phyloP scores from a whole-genome alignment of 1,140 invertebrate genomes.

The Cepaea nemoralis region DNA sequence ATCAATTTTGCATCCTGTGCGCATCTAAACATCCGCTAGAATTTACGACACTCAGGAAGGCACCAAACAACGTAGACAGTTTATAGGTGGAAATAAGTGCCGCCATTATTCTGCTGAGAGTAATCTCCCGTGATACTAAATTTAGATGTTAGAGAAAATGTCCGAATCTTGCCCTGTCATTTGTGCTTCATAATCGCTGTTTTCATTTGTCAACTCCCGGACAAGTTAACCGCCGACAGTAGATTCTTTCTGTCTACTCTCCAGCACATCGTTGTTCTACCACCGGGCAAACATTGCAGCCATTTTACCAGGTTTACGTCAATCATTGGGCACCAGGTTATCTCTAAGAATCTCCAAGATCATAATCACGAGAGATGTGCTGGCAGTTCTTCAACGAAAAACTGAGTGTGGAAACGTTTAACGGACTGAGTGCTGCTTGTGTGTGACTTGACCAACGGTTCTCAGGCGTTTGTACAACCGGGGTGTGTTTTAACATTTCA shows the following conservation, averaged over 20 bases:
- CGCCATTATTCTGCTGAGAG: neutral
- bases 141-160: slow-evolving; percentile 1
- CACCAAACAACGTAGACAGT: neutral
- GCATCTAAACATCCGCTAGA: neutral
- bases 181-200: slow-evolving; percentile 14
- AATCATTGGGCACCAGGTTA: slow-evolving; percentile 8
- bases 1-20: neutral
- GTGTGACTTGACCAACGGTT: no score
- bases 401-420: no score
- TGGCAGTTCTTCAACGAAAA: no score
- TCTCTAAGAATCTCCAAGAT: neutral
- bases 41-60: neutral
- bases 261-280: neutral
- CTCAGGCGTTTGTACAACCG: no score
- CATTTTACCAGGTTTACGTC: neutral
- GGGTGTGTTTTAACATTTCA: neutral
- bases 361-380: neutral
- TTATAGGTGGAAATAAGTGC: neutral
- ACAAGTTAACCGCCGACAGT: neutral
- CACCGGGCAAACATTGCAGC: neutral
- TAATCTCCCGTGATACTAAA: slow-evolving; percentile 4
- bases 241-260: neutral
- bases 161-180: neutral
- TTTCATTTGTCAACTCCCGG: slow-evolving; percentile 13
- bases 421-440: no score